These are phyloP conservation scores for Sebastes schlegelii DNA, from an alignment of 2,113 vertebrate genomes.

Conservation along the genomic window DNA sequence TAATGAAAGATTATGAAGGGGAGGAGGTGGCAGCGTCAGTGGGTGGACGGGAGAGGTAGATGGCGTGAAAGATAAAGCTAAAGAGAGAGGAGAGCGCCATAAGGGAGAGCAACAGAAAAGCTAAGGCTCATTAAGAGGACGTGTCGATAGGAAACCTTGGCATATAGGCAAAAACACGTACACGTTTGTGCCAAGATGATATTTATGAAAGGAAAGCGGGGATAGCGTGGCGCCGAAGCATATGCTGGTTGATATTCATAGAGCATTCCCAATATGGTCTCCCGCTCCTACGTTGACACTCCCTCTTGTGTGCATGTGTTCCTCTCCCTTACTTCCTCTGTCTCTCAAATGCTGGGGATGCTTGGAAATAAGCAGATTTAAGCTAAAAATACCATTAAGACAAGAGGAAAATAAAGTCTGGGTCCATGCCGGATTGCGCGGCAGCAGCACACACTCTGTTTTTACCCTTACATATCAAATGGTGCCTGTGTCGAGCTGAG, in stretches of 20 bases:
- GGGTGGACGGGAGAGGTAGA: conserved; percentile 48
- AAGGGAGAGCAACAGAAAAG: conserved; percentile 45
- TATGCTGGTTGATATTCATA: conserved; percentile 76
- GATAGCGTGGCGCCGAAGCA: conserved; percentile 56
- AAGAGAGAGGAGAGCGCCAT: conserved; percentile 18
- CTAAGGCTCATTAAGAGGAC: conserved; percentile 59
- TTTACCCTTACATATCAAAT: conserved; percentile 41
- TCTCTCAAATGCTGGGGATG: conserved; percentile 28
- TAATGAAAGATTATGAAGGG: conserved; percentile 61
- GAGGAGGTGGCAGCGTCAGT: conserved; percentile 17
- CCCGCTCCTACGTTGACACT: conserved; percentile 66
- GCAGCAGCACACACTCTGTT: conserved; percentile 4
- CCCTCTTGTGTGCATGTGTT: conserved; percentile 41
- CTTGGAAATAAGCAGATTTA: conserved; percentile 42
- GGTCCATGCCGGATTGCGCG: conserved; percentile 35
- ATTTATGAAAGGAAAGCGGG: conserved; percentile 63
- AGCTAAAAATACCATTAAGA: conserved; percentile 52
- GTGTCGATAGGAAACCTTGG: conserved; percentile 57
- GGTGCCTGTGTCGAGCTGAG: conserved; percentile 26
- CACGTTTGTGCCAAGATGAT: conserved; percentile 61
- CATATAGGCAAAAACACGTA: conserved; percentile 50
- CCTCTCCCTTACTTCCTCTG: conserved; percentile 33
- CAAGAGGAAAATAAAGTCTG: conserved; percentile 27
- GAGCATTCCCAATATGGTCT: conserved; percentile 62
- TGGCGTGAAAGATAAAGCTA: conserved; percentile 45